Conservation (phyloP, 2,888 invertebrate species). For the Ormia ochracea region DNA sequence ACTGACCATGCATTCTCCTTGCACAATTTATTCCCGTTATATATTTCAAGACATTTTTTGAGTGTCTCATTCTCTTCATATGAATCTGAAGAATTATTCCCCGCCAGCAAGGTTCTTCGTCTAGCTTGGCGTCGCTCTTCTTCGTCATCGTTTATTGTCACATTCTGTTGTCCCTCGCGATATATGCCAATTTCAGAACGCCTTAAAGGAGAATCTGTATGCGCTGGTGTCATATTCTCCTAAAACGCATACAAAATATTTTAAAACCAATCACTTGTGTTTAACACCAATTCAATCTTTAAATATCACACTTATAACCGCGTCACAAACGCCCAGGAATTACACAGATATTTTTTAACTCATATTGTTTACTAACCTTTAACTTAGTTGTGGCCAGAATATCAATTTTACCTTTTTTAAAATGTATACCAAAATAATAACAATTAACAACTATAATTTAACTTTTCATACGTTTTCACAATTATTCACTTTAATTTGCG, state of each 20-base stretch:
- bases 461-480: conserved; percentile 19
- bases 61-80: conserved; percentile 82
- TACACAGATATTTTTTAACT: background rate
- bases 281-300: background rate
- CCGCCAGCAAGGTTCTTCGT: conserved; percentile 68
- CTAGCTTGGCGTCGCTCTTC: conserved; percentile 79
- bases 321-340: conserved; percentile 8
- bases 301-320: conserved; percentile 43
- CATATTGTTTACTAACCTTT: conserved; percentile 37
- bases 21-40: conserved; percentile 91
- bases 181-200: conserved; percentile 71
- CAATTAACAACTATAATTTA: conserved; percentile 27
- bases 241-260: conserved; percentile 1
- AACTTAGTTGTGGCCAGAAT: conserved; percentile 12
- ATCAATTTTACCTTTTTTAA: conserved; percentile 36
- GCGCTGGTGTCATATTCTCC: conserved; percentile 72
- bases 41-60: conserved; percentile 86
- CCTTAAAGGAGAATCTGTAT: conserved; percentile 72
- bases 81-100: conserved; percentile 54
- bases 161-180: conserved; percentile 67
- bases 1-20: conserved; percentile 92
- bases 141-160: conserved; percentile 79
- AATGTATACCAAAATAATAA: conserved; percentile 4
- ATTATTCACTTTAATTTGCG: conserved; percentile 53
- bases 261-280: background rate